These are phyloP conservation scores for Graphium colonna DNA, from an alignment of 2,888 invertebrate genomes.

Conservation along the genomic window DNA sequence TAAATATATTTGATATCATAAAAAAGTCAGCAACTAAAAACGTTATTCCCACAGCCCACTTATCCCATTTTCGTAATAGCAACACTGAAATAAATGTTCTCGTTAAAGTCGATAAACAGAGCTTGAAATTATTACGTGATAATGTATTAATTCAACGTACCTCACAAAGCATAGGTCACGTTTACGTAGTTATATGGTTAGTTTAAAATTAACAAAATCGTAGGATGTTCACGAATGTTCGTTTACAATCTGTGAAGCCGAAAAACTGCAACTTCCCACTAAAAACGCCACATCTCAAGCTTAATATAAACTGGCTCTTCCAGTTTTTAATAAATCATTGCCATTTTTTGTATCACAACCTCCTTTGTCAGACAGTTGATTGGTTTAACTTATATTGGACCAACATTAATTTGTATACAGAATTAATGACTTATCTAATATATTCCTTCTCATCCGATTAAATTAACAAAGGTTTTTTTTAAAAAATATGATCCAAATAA, in stretches of 20 bases:
- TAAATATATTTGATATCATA: not conserved
- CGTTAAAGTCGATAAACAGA: not conserved
- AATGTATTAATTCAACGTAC: not conserved
- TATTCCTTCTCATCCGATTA: slow-evolving; percentile 10
- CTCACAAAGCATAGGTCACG: not conserved
- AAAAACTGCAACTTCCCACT: slow-evolving; percentile 29
- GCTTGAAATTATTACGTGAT: not conserved
- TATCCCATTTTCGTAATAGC: slow-evolving; percentile 8
- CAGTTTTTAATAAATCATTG: slow-evolving; percentile 14
- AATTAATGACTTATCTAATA: slow-evolving; percentile 16
- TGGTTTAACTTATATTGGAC: slow-evolving; percentile 19
- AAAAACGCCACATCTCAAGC: slow-evolving; percentile 25
- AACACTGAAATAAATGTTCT: not conserved
- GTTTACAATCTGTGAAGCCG: slow-evolving; percentile 25
- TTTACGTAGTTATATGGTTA: too few species aligned
- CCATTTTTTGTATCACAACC: slow-evolving; percentile 9
- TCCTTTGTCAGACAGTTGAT: slow-evolving; percentile 13
- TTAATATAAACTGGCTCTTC: slow-evolving; percentile 8
- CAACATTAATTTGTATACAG: slow-evolving; percentile 12
- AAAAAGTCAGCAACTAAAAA: not conserved
- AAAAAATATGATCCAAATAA: not conserved
- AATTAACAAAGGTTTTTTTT: slow-evolving; percentile 10
- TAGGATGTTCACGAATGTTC: slow-evolving; percentile 13
- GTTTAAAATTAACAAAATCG: too few species aligned
- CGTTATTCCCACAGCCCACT: slow-evolving; percentile 14